Conservation (phyloP, 2,113 vertebrate genomes). For the Hippopotamus amphibius region DNA sequence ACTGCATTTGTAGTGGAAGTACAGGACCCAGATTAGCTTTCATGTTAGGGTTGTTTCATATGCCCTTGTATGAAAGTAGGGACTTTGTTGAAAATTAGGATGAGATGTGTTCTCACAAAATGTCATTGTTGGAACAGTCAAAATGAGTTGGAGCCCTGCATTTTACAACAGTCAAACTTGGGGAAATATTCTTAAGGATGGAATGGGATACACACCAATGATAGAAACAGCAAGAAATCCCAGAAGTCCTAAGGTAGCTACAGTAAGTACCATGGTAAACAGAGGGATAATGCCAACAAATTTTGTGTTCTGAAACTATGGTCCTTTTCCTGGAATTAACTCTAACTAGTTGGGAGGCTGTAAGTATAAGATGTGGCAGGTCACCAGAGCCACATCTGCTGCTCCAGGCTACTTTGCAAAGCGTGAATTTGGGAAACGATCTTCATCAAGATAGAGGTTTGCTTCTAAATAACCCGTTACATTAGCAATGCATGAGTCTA, state of each 20-base stretch:
- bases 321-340: constrained; percentile 91
- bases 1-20: constrained; percentile 96
- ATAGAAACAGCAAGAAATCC: constrained; percentile 94
- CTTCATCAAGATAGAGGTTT: constrained; percentile 95
- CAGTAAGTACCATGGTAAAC: constrained; percentile 94
- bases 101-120: constrained; percentile 96
- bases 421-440: constrained; percentile 90
- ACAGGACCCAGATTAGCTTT: constrained; percentile 95
- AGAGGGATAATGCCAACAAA: constrained; percentile 92
- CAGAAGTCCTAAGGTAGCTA: constrained; percentile 93
- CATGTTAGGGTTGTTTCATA: constrained; percentile 93
- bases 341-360: constrained; percentile 94
- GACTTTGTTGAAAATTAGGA: constrained; percentile 92
- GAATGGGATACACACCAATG: constrained; percentile 93
- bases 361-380: constrained; percentile 95
- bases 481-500: constrained; percentile 92
- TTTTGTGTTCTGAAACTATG: constrained; percentile 95
- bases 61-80: constrained; percentile 92
- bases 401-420: constrained; percentile 95
- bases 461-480: constrained; percentile 94
- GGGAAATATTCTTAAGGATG: constrained; percentile 95
- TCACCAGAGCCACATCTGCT: constrained; percentile 93
- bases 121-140: constrained; percentile 93
- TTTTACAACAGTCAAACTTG: constrained; percentile 95
- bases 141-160: constrained; percentile 96